These are phyloP conservation scores for Rambutsinella grinnellia DNA, from an alignment of 2,888 invertebrate species.

Conservation along the genomic window DNA sequence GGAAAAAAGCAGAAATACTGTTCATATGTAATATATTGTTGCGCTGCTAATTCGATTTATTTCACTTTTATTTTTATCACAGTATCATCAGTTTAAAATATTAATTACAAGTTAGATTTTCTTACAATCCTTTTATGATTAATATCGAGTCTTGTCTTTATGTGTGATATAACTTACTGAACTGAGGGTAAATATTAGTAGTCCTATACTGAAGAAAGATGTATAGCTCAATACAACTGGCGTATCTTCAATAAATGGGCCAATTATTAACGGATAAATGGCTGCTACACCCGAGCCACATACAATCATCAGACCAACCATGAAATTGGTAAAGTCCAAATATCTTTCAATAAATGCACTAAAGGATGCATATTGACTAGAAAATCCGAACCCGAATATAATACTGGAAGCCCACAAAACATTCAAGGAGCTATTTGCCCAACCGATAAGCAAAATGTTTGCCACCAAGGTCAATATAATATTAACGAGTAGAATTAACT, in stretches of 20 bases:
- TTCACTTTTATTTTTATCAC: no score
- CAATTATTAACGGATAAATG: conserved; percentile 20
- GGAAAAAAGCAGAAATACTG: no score
- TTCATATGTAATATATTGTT: no score
- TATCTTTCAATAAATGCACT: conserved; percentile 33
- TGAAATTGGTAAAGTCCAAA: conserved; percentile 35
- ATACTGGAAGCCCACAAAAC: conserved; percentile 27
- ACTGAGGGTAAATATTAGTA: conserved; percentile 3
- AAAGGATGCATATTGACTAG: conserved; percentile 26
- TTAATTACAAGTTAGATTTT: no score
- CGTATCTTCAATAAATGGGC: conserved; percentile 27
- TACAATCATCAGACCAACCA: conserved; percentile 20
- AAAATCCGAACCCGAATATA: conserved; percentile 40
- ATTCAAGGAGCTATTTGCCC: conserved; percentile 10
- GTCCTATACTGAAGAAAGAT: conserved; percentile 15
- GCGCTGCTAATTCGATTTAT: no score
- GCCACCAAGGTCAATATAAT: conserved; percentile 11
- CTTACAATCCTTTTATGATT: no score
- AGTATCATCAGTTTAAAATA: no score
- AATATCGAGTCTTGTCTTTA: conserved; percentile 30
- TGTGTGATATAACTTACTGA: conserved; percentile 20
- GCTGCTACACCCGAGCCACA: conserved; percentile 9
- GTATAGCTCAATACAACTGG: conserved; percentile 30
- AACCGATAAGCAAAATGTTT: conserved; percentile 22
- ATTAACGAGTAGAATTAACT: conserved; percentile 38